A percentile compares a stretch with the other conserved stretches of the same genome.
Evolutionary conservation across 2,113 vertebrate species (phyloP).

Genomic region (Brienomyrus brachyistius): DNA sequence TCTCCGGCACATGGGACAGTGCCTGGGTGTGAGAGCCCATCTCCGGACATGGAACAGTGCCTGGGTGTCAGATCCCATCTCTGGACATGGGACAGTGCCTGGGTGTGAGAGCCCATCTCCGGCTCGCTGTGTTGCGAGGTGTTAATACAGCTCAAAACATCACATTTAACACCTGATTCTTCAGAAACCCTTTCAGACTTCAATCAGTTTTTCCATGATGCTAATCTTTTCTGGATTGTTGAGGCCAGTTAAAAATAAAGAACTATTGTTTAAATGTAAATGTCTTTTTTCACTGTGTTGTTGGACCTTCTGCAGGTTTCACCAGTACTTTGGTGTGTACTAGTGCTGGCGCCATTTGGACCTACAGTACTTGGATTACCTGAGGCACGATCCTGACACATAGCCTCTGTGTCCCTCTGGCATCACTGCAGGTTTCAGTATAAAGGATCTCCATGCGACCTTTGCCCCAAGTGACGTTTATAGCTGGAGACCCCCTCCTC

Average conservation of each 20-base stretch:
- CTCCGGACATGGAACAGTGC: too few species aligned
- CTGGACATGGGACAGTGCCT: too few species aligned
- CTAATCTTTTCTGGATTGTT: background rate
- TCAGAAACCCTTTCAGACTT: background rate
- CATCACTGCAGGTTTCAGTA: conserved; percentile 35
- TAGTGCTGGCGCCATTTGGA: background rate
- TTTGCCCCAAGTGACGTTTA: conserved; percentile 34
- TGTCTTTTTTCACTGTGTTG: background rate
- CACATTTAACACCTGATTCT: background rate
- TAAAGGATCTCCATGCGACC: conserved; percentile 44
- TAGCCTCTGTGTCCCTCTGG: conserved; percentile 1
- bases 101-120: too few species aligned
- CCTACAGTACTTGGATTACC: background rate
- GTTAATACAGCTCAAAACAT: background rate
- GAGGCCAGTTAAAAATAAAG: background rate
- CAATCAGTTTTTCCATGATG: background rate
- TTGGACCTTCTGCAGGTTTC: background rate
- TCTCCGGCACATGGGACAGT: too few species aligned
- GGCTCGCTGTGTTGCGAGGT: background rate
- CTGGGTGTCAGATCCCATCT: too few species aligned
- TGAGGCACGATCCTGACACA: background rate
- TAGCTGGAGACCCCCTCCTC: conserved; percentile 35
- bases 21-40: too few species aligned
- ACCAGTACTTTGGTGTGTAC: background rate
- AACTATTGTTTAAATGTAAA: background rate